Evolutionary conservation across 2,797 vertebrate species (phyloP).

Genomic region (Coluber constrictor): DNA sequence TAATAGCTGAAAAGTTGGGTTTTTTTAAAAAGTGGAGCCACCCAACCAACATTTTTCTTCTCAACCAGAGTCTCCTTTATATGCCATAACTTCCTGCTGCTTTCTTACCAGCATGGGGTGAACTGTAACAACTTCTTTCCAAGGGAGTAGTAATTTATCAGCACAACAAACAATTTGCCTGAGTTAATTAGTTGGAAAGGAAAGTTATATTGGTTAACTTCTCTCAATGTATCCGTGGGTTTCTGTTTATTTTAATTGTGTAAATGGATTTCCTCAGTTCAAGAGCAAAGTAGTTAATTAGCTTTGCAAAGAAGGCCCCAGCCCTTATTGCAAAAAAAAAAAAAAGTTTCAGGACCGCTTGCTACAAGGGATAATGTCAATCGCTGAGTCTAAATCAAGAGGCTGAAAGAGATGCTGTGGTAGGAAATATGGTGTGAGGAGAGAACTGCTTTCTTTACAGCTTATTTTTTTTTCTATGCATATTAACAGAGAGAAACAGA

Average conservation of each 20-base stretch:
- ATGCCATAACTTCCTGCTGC: neutral
- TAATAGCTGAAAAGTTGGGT: neutral
- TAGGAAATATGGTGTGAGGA: neutral
- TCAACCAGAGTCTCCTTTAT: neutral
- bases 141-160: slow-evolving; percentile 14
- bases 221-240: neutral
- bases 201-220: neutral
- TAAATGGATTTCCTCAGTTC: neutral
- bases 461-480: neutral
- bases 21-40: neutral
- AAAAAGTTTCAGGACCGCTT: neutral
- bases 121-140: neutral
- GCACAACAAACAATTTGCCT: slow-evolving; percentile 14
- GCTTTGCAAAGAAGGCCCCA: neutral
- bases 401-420: neutral
- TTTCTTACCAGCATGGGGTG: neutral
- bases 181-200: neutral
- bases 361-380: neutral
- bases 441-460: neutral
- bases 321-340: neutral
- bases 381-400: neutral
- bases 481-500: neutral
- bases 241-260: neutral
- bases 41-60: neutral
- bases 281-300: neutral